These are phyloP conservation scores for Nomada fabriciana DNA, from an alignment of 2,888 invertebrate genomes.

Conservation along the genomic window DNA sequence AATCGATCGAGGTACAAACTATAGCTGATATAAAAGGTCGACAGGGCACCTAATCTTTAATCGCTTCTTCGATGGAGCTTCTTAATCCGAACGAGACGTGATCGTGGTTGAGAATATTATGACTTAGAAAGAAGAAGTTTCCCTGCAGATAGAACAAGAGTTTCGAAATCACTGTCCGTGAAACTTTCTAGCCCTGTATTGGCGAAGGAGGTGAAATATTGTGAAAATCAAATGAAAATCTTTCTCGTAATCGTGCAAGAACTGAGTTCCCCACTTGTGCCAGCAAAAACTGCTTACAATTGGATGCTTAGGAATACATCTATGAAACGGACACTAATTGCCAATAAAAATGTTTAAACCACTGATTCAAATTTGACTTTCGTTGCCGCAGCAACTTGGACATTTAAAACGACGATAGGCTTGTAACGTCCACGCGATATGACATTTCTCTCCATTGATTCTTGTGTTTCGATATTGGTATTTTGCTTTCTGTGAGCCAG, in stretches of 20 bases:
- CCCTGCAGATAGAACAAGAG: constrained; percentile 52
- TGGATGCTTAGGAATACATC: background rate
- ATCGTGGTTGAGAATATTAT: constrained; percentile 61
- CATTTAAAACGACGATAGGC: background rate
- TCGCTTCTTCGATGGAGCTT: constrained; percentile 69
- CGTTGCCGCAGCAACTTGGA: constrained; percentile 1
- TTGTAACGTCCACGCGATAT: background rate
- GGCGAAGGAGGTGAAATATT: constrained; percentile 16
- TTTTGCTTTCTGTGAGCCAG: background rate
- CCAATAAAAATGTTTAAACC: background rate
- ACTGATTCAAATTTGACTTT: background rate
- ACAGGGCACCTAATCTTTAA: constrained; percentile 68
- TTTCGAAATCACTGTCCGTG: constrained; percentile 51
- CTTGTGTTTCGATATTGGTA: background rate
- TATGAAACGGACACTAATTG: background rate
- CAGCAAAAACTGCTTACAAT: no score
- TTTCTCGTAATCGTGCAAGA: constrained; percentile 19
- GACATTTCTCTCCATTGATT: constrained; percentile 12
- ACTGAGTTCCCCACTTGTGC: background rate
- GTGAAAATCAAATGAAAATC: constrained; percentile 67
- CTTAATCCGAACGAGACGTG: constrained; percentile 64
- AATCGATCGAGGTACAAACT: constrained; percentile 64
- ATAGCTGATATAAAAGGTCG: constrained; percentile 40
- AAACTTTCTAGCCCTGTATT: constrained; percentile 49
- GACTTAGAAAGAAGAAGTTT: constrained; percentile 53